Evolutionary conservation across 1,140 invertebrate genomes (phyloP).

Genomic region (Eumaeus atala): DNA sequence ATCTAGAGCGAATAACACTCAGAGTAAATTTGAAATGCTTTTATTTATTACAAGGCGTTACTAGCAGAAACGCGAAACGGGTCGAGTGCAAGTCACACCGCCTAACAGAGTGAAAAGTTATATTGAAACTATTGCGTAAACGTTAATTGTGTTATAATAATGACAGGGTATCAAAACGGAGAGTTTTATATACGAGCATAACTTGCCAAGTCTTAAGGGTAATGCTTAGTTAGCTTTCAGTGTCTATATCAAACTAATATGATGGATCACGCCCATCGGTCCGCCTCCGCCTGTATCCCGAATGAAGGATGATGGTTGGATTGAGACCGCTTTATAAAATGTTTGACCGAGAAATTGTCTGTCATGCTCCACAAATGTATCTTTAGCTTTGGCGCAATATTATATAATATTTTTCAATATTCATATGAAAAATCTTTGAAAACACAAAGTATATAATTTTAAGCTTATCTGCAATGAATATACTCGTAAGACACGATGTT

Average conservation of each 20-base stretch:
- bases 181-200: too few relatives aligned
- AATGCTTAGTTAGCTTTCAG: constrained; percentile 9
- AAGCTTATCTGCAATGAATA: too few relatives aligned
- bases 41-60: constrained; percentile 20
- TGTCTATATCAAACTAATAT: constrained; percentile 9
- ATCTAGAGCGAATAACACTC: not conserved
- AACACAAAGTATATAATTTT: too few relatives aligned
- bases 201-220: not conserved
- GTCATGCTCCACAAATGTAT: constrained; percentile 10
- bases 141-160: not conserved
- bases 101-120: not conserved
- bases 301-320: constrained; percentile 7
- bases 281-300: constrained; percentile 6
- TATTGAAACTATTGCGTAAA: constrained; percentile 7
- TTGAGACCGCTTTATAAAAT: constrained; percentile 11
- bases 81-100: constrained; percentile 13
- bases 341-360: constrained; percentile 10
- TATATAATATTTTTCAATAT: too few relatives aligned
- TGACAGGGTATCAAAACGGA: too few relatives aligned
- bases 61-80: constrained; percentile 13
- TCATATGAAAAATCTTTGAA: too few relatives aligned
- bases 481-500: too few relatives aligned
- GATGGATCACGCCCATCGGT: constrained; percentile 4
- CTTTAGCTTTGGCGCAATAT: not conserved
- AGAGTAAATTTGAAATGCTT: constrained; percentile 5